Percentiles rank a stretch among this genome's conserved stretches.
These are phyloP conservation scores for Mycetomoellerius zeteki DNA, from an alignment of 1,140 invertebrate genomes.

Conservation along the genomic window DNA sequence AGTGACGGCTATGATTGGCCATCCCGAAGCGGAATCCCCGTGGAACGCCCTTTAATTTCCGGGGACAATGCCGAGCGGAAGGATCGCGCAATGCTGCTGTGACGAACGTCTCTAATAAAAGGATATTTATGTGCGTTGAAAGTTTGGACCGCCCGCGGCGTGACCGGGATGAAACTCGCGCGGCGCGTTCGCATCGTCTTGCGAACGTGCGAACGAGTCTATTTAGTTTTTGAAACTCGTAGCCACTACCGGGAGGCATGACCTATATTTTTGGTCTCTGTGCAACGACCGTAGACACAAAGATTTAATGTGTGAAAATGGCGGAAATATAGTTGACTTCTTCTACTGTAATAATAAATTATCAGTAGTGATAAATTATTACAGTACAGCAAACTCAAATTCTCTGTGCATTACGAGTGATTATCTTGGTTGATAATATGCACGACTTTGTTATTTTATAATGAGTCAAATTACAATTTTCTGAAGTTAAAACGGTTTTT, in stretches of 20 bases:
- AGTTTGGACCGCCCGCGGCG: constrained; percentile 61
- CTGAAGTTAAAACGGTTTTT: neutral
- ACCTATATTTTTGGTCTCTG: constrained; percentile 11
- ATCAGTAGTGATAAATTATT: neutral
- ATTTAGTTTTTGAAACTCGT: constrained; percentile 56
- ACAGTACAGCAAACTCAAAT: neutral
- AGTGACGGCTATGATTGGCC: constrained; percentile 38
- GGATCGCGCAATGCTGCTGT: constrained; percentile 28
- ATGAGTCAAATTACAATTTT: neutral
- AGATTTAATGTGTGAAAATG: constrained; percentile 8
- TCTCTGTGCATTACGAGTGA: neutral
- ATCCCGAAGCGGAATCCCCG: constrained; percentile 33
- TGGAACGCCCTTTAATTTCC: constrained; percentile 76
- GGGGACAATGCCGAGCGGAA: constrained; percentile 68
- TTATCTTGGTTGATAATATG: too few species aligned
- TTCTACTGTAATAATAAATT: too few species aligned
- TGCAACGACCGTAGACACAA: neutral
- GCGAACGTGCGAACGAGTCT: constrained; percentile 37
- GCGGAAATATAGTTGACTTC: constrained; percentile 18
- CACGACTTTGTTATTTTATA: neutral
- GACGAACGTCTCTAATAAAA: constrained; percentile 72
- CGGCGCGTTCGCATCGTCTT: constrained; percentile 21
- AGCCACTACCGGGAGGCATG: constrained; percentile 6
- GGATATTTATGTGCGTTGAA: constrained; percentile 72
- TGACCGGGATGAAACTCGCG: constrained; percentile 36